Conservation (phyloP, 2,113 vertebrate species). For the Cebidichthys violaceus region DNA sequence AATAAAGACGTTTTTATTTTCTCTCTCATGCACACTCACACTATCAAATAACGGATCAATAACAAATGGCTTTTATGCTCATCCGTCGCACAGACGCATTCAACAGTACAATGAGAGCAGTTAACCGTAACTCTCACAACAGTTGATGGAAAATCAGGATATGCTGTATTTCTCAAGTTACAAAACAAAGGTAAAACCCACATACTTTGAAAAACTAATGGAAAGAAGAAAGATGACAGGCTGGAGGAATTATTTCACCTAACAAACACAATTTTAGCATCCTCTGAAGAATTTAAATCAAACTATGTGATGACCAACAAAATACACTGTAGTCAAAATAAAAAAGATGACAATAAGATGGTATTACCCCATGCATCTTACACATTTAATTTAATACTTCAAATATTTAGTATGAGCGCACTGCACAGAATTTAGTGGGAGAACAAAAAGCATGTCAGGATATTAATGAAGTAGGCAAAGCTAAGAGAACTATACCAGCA, state of each 20-base stretch:
- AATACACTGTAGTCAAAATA: background rate
- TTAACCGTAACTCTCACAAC: background rate
- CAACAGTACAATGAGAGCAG: background rate
- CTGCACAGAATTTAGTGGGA: background rate
- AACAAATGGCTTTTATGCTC: background rate
- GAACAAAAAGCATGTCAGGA: slow-evolving; percentile 7
- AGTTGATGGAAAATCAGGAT: background rate
- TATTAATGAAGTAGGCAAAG: slow-evolving; percentile 19
- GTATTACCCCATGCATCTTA: background rate
- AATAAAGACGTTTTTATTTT: background rate
- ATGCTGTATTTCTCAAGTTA: background rate
- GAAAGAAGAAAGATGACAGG: slow-evolving; percentile 13
- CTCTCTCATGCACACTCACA: background rate
- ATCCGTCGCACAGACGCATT: background rate
- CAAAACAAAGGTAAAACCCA: background rate
- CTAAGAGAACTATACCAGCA: background rate
- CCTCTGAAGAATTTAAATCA: slow-evolving; percentile 5
- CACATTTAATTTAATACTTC: background rate
- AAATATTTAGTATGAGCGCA: background rate
- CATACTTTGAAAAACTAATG: background rate
- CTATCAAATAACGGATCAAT: background rate
- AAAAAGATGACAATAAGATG: background rate
- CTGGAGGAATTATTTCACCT: background rate
- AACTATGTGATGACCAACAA: background rate
- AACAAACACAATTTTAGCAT: slow-evolving; percentile 1